Conservation (phyloP, 2,888 invertebrate species). For the Pteria penguin region DNA sequence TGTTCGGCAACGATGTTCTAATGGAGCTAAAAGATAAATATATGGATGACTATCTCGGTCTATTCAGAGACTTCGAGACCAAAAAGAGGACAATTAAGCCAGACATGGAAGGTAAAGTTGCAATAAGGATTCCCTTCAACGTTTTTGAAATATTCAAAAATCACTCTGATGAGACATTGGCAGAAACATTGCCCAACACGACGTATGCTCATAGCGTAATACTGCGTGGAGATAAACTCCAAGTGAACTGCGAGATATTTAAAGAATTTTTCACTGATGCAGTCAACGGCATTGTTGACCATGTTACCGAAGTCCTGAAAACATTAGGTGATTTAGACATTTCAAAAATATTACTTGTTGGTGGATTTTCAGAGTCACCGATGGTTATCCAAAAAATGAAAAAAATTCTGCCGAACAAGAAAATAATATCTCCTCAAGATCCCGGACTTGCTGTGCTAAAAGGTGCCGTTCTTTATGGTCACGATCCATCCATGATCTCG, state of each 20-base stretch:
- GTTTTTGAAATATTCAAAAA: constrained; percentile 26
- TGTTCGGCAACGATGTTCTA: constrained; percentile 25
- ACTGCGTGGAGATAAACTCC: constrained; percentile 24
- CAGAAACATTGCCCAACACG: constrained; percentile 10
- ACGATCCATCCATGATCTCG: constrained; percentile 40
- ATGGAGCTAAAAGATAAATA: not conserved
- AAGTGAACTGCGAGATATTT: constrained; percentile 14
- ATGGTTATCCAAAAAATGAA: constrained; percentile 24
- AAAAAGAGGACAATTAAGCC: constrained; percentile 24
- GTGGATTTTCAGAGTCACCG: constrained; percentile 38
- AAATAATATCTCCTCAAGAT: constrained; percentile 44
- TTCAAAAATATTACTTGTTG: constrained; percentile 32
- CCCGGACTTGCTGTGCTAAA: constrained; percentile 50
- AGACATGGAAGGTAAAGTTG: constrained; percentile 10
- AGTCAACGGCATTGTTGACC: constrained; percentile 14
- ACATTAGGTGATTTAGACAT: not conserved
- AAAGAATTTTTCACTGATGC: constrained; percentile 23
- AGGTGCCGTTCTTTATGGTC: constrained; percentile 53
- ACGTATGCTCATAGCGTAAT: constrained; percentile 7
- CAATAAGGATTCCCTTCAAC: constrained; percentile 29
- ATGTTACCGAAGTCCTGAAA: constrained; percentile 21
- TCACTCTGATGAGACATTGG: constrained; percentile 10
- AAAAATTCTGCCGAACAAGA: constrained; percentile 23
- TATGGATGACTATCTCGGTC: constrained; percentile 28
- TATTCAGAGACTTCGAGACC: constrained; percentile 37